Conservation (phyloP, 2,797 vertebrate genomes). For the Balearica regulorum region DNA sequence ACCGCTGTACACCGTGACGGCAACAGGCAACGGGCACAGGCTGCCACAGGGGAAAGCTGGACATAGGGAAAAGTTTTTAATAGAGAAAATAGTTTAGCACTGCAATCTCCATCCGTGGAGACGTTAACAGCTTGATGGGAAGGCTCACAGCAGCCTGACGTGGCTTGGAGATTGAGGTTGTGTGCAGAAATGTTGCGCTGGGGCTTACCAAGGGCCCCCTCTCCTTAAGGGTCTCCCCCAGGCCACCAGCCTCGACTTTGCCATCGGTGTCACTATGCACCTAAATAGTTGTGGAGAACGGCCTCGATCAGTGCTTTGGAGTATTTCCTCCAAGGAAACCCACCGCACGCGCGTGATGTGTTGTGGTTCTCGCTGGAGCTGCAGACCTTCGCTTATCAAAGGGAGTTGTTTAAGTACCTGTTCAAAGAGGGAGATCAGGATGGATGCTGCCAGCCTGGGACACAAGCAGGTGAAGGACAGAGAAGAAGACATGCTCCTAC, state of each 20-base stretch:
- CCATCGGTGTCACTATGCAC: background rate
- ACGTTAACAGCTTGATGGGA: background rate
- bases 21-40: background rate
- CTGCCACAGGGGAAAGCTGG: background rate
- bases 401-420: background rate
- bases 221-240: background rate
- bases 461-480: background rate
- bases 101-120: fast-evolving
- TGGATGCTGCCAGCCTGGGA: background rate
- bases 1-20: background rate
- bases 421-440: background rate
- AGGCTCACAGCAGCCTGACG: background rate
- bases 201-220: background rate
- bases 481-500: background rate
- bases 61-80: background rate
- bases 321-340: background rate
- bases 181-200: background rate
- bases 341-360: background rate
- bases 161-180: background rate
- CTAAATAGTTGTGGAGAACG: fast-evolving
- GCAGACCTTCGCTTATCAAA: background rate
- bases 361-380: background rate
- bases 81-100: background rate
- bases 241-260: background rate
- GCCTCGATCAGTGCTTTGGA: fast-evolving